Evolutionary conservation across 2,888 invertebrate genomes (phyloP), one percentile per base, ranked within the genome.

Genomic region (Leptinotarsa haldemani): DNA sequence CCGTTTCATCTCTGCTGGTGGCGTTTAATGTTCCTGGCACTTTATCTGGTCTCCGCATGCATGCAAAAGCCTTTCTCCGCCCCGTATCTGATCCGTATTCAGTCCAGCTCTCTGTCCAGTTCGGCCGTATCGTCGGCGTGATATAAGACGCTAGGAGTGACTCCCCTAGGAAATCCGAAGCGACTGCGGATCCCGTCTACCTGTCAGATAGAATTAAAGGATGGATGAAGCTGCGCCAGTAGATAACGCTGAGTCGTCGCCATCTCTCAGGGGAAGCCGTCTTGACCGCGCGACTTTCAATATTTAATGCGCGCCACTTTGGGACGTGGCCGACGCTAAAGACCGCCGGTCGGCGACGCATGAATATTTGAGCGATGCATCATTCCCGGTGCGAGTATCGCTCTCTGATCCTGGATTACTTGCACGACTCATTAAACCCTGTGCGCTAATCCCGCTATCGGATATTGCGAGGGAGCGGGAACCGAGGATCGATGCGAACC

Each of bases 171-270:
- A 85, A 85, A 85, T 85, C 84, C 84, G 75, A 76, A 75, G 77
- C 78, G 83, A 82, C 79, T 82, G 85, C 79, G 81, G 47, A 22
- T 82, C 84, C 86, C 84, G 85, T 85, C 84, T 88, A 89, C 90
- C 89, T 89, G 89, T 89, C 90, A 89, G 87, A 85, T 86, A 86
- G 89, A 89, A 90, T 90, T 90, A 89, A 90, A 89, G 90, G 88
- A 89, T 89, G 89, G 88, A 83, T 83, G 84, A 83, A 83, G 65
- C 65, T 48, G 66, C 66, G 16, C 81, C 83, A 82, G 85, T 85
- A 86, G 86, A 86, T 86, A 86, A 86, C 86, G 82, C 82, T 81
- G 84, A 81, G 83, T 82, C 50, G 50, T 40, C 84, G 82, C 77
- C 78, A 77, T 78, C 78, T 83, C 84, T 83, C 84, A 75, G 75